Evolutionary conservation across 92 coral and sea anemone genomes (phyloP).

Genomic region (Palythoa grandiflora): DNA sequence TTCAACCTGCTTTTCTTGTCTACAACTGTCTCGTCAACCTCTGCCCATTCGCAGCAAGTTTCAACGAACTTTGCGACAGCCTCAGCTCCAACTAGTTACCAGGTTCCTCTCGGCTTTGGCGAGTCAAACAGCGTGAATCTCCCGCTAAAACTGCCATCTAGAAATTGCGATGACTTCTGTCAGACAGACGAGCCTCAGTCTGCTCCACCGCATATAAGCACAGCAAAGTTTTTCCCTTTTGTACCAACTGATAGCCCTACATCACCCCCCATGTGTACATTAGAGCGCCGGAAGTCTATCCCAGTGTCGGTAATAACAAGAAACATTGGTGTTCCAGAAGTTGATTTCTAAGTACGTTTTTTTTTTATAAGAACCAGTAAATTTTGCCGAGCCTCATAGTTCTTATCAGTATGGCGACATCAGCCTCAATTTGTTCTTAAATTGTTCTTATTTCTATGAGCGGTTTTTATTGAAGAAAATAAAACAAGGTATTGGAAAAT

Average conservation of each 20-base stretch:
- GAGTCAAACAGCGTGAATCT: background rate
- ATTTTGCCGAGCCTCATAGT: too few relatives aligned
- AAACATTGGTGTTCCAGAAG: background rate
- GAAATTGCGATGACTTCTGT: background rate
- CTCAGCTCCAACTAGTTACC: background rate
- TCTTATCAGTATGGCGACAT: too few relatives aligned
- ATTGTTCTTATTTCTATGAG: too few relatives aligned
- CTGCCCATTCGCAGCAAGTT: background rate
- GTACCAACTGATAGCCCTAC: background rate
- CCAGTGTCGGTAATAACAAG: constrained; percentile 42
- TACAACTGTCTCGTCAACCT: background rate
- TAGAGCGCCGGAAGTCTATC: constrained; percentile 22
- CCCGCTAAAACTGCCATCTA: background rate
- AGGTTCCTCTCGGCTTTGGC: background rate
- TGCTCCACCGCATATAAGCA: constrained; percentile 33
- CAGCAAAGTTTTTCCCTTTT: constrained; percentile 1
- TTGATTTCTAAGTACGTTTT: background rate
- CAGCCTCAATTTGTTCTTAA: too few relatives aligned
- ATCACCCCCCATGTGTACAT: background rate
- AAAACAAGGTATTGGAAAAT: too few relatives aligned
- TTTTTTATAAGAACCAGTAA: too few relatives aligned
- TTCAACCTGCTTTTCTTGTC: constrained; percentile 21
- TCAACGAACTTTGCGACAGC: background rate
- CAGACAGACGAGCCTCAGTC: constrained; percentile 1
- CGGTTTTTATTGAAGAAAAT: too few relatives aligned